Percentiles rank a stretch among this genome's conserved stretches.
phyloP scores from a whole-genome alignment of 2,797 vertebrate species.

The Etheostoma perlongum region DNA sequence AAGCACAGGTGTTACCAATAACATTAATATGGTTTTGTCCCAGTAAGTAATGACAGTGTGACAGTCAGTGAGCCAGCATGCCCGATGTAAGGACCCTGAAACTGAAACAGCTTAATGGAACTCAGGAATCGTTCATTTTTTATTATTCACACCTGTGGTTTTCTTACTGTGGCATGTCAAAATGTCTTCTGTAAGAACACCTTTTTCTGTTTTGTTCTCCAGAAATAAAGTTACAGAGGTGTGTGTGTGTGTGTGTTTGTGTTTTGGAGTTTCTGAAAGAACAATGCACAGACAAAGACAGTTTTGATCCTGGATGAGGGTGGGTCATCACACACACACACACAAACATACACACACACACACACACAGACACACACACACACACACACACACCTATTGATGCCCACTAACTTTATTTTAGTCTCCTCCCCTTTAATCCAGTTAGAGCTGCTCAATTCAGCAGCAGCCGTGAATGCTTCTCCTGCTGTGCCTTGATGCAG shows the following conservation, averaged over 20 bases:
- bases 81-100: neutral
- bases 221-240: conserved; percentile 3
- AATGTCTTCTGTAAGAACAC: conserved; percentile 16
- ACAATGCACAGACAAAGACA: neutral
- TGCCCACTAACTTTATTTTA: conserved; percentile 66
- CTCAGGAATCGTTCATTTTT: conserved; percentile 9
- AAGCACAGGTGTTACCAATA: conserved; percentile 5
- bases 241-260: conserved; percentile 5
- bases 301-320: neutral
- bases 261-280: neutral
- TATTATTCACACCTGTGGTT: conserved; percentile 10
- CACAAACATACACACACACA: too few relatives aligned
- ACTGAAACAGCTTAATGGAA: conserved; percentile 17
- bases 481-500: conserved; percentile 48
- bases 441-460: conserved; percentile 61
- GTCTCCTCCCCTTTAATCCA: conserved; percentile 60
- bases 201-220: conserved; percentile 5
- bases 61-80: conserved; percentile 1
- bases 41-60: neutral
- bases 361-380: too few relatives aligned
- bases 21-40: neutral
- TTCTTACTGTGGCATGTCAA: conserved; percentile 16
- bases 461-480: conserved; percentile 59
- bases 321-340: too few relatives aligned
- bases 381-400: conserved; percentile 23